Percentiles rank a stretch among this genome's conserved stretches.
These are phyloP conservation scores for Leucophenga varia DNA, from an alignment of 1,140 invertebrate genomes.

Conservation along the genomic window DNA sequence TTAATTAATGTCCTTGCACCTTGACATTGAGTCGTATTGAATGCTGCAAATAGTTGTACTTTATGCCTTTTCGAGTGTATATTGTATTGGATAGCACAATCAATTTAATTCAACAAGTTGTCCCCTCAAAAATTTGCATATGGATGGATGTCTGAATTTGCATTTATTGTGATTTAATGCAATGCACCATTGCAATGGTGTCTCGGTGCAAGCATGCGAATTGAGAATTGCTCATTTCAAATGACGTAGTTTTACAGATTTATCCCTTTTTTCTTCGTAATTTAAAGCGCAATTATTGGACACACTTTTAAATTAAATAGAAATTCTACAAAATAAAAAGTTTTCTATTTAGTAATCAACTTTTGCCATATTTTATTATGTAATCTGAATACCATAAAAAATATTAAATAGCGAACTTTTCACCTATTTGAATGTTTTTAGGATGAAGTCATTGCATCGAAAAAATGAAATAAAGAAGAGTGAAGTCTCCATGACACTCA, in stretches of 20 bases:
- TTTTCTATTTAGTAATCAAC: too few species aligned
- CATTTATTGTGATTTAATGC: constrained; percentile 33
- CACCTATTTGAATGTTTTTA: too few species aligned
- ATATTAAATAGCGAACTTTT: too few species aligned
- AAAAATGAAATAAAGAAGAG: too few species aligned
- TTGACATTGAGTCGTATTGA: constrained; percentile 37
- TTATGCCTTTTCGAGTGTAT: too few species aligned
- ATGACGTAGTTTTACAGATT: not conserved
- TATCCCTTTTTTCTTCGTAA: constrained; percentile 16
- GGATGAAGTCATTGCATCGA: too few species aligned
- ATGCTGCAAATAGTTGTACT: constrained; percentile 24
- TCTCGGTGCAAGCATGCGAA: not conserved
- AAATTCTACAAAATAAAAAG: too few species aligned
- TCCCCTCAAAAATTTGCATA: constrained; percentile 7
- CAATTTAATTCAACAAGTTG: constrained; percentile 50
- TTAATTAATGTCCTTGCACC: constrained; percentile 52
- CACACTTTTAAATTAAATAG: constrained; percentile 25
- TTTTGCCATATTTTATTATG: too few species aligned
- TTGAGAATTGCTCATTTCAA: constrained; percentile 3
- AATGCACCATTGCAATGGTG: not conserved
- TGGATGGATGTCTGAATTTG: not conserved
- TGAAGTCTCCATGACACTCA: too few species aligned
- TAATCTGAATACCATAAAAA: too few species aligned
- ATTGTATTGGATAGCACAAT: constrained; percentile 47
- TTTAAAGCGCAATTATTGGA: constrained; percentile 17